phyloP scores from a whole-genome alignment of 2,113 vertebrate genomes.

The Lepisosteus oculatus region DNA sequence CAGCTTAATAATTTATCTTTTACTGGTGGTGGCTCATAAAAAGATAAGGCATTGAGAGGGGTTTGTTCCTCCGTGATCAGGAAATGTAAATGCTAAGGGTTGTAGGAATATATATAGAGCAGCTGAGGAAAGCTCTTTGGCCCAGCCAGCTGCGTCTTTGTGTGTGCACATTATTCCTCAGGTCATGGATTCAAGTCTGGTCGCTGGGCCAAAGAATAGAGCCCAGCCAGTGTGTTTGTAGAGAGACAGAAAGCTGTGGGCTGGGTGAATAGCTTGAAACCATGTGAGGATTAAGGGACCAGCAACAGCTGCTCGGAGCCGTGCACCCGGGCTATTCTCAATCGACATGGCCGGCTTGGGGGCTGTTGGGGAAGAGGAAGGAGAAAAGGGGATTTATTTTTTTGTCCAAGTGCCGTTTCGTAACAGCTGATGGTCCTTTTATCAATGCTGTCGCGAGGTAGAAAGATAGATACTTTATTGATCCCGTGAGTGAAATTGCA shows the following conservation, averaged over 20 bases:
- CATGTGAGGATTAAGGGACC: conserved; percentile 13
- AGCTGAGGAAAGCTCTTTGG: neutral
- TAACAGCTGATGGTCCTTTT: conserved; percentile 36
- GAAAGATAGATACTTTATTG: neutral
- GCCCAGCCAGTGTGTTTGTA: neutral
- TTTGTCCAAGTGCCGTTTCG: neutral
- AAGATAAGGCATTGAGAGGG: no score
- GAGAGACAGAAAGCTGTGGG: neutral
- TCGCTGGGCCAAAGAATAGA: neutral
- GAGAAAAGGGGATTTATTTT: conserved; percentile 22
- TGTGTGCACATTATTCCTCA: neutral
- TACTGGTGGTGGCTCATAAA: neutral
- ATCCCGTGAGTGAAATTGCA: no score
- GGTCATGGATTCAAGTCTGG: neutral
- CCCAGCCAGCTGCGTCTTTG: neutral
- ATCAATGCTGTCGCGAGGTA: conserved; percentile 22
- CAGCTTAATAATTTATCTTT: no score
- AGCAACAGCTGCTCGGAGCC: conserved; percentile 36
- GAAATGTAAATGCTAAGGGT: no score
- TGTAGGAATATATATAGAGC: no score
- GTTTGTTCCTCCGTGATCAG: no score
- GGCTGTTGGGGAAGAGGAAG: conserved; percentile 15
- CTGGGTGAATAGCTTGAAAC: neutral
- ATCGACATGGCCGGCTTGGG: conserved; percentile 39
- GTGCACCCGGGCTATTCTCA: conserved; percentile 42